Evolutionary conservation across 2,113 vertebrate genomes (phyloP).

Genomic region (Dipodomys spectabilis): DNA sequence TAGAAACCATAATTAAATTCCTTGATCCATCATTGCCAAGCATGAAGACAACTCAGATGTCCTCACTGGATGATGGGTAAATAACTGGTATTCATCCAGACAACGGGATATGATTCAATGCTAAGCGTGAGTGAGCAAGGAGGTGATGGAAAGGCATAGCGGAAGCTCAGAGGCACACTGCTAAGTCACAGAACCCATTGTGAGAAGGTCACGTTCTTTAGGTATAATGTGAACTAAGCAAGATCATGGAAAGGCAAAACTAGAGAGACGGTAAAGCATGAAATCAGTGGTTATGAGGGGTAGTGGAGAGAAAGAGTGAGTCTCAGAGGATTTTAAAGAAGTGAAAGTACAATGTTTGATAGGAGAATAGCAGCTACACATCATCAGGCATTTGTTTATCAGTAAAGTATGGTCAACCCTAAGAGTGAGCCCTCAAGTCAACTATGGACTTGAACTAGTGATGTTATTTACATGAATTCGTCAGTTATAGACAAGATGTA

Average conservation of each 20-base stretch:
- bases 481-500: no score
- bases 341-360: no score
- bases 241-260: background rate
- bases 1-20: background rate
- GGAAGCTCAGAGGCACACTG: background rate
- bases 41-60: no score
- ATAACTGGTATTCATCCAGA: background rate
- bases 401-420: background rate
- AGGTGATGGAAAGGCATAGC: background rate
- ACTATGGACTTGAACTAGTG: background rate
- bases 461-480: background rate
- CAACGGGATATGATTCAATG: background rate
- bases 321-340: background rate
- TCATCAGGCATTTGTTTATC: background rate
- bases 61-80: background rate
- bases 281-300: background rate
- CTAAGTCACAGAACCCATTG: background rate
- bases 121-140: no score
- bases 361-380: background rate
- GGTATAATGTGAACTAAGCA: no score
- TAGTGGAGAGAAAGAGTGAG: no score
- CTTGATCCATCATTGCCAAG: background rate
- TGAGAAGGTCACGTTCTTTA: background rate
- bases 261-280: background rate
- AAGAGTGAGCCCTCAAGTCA: background rate